Base-by-base conservation (phyloP, 1,140 invertebrate genomes). In the Mizuhopecten yessoensis region DNA sequence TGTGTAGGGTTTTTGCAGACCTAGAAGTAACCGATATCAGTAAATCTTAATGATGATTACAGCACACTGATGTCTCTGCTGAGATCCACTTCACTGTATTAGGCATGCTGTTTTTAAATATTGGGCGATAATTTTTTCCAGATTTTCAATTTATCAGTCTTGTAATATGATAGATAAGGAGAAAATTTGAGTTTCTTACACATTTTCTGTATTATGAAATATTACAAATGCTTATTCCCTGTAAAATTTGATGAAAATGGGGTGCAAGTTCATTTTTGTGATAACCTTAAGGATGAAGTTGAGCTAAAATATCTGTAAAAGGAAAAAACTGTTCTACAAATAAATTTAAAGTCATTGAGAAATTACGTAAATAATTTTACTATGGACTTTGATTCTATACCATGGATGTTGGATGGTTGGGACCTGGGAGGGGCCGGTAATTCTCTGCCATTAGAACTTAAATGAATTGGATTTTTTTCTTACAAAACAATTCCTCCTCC, bases 151-250 rank as follows among this genome's bases (percentile, higher is more conserved):
- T 75, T 75, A 75, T 75, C 29, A n/a, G 57, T 75, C n/a, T 9
- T 75, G 57, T 29, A 75, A 75, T 75, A 75, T 75, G 45, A 75
- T 75, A 29, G 57, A 75, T 75, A 29, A 75, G 29, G 57, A n/a
- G 23, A n/a, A 29, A 75, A 75, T 7, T 17, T 75, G 57, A 75
- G n/a, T 75, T 75, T 75, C 57, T 29, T 75, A 29, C n/a, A 29
- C 23, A n/a, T 29, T 75, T 29, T 75, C 20, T 75, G 57, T 5
- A 75, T 29, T n/a, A 5, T 75, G 57, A 3, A 29, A n/a, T n/a
- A n/a, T n/a, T n/a, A n/a, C 17, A 13, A 29, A n/a, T 75, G 17
- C 11, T 29, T 75, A n/a, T 75, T 75, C n/a, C 57, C 1, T 75
- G 57, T 23, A n/a, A 75, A 75, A 29, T 29, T 7, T 29, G 1